A percentile compares a stretch with the other conserved stretches of the same genome.
These are phyloP conservation scores for Priocnemis perturbator DNA, from an alignment of 2,888 invertebrate genomes.

Conservation along the genomic window DNA sequence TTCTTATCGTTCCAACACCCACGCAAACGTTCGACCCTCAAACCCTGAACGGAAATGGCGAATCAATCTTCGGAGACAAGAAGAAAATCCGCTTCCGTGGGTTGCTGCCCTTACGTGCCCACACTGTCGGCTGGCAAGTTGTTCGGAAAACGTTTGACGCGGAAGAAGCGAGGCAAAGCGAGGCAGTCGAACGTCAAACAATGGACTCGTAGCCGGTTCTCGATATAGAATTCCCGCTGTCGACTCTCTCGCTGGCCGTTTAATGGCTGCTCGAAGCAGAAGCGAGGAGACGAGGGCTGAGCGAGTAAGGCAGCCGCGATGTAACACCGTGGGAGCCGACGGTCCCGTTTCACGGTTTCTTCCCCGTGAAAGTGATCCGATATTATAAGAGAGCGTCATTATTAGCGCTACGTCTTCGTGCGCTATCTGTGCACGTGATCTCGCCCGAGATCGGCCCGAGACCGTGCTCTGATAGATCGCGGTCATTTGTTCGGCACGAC, in stretches of 20 bases:
- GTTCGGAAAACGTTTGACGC: slow-evolving; percentile 28
- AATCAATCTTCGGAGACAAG: slow-evolving; percentile 12
- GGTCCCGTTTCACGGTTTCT: slow-evolving; percentile 65
- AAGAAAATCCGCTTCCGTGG: slow-evolving; percentile 38
- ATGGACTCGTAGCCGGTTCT: slow-evolving; percentile 24
- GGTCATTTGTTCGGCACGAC: slow-evolving; percentile 68
- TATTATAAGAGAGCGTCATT: slow-evolving; percentile 44
- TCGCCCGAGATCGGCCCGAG: slow-evolving; percentile 39
- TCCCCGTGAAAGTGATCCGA: slow-evolving; percentile 71
- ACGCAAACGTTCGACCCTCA: slow-evolving; percentile 15
- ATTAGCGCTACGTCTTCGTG: slow-evolving; percentile 29
- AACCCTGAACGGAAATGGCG: slow-evolving; percentile 19
- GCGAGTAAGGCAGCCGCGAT: slow-evolving; percentile 35
- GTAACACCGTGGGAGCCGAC: slow-evolving; percentile 71
- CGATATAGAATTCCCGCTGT: slow-evolving; percentile 29
- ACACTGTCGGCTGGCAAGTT: slow-evolving; percentile 4
- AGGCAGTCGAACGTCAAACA: slow-evolving; percentile 45
- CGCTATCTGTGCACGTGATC: slow-evolving; percentile 20
- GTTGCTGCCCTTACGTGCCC: slow-evolving; percentile 39
- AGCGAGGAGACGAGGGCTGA: slow-evolving; percentile 22
- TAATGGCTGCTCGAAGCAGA: slow-evolving; percentile 35
- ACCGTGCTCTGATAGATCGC: slow-evolving; percentile 67
- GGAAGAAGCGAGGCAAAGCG: slow-evolving; percentile 28
- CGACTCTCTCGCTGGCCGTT: slow-evolving; percentile 34
- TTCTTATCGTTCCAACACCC: not conserved